Conservation (phyloP, 2,888 invertebrate genomes). For the Halocaridina rubra region DNA sequence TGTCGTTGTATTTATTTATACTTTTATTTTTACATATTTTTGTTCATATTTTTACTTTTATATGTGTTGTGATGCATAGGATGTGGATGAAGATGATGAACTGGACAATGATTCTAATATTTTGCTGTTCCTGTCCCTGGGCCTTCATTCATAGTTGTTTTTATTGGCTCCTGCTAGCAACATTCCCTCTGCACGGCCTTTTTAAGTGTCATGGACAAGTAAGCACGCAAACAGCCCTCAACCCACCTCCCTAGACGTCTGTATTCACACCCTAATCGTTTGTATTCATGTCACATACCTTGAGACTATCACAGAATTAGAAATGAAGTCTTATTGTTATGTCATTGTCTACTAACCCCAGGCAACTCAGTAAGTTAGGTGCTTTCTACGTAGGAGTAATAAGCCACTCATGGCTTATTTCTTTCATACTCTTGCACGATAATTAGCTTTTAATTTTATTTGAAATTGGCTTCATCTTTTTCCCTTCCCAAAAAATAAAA, state of each 20-base stretch:
- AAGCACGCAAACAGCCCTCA: background rate
- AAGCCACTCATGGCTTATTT: too few species aligned
- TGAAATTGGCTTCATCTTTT: too few species aligned
- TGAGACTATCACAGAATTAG: too few species aligned
- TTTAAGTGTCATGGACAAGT: slow-evolving; percentile 18
- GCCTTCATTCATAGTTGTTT: slow-evolving; percentile 19
- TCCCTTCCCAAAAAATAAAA: too few species aligned
- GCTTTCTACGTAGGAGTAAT: too few species aligned
- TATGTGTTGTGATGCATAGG: background rate
- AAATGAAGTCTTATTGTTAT: too few species aligned
- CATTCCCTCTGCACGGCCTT: slow-evolving; percentile 34
- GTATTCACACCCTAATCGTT: background rate
- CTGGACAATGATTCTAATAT: slow-evolving; percentile 10
- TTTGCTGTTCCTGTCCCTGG: slow-evolving; percentile 27
- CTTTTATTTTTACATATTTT: slow-evolving; percentile 4
- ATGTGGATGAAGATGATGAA: slow-evolving; percentile 7
- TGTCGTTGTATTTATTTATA: too few species aligned
- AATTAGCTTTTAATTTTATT: too few species aligned
- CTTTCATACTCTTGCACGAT: too few species aligned
- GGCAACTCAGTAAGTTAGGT: too few species aligned
- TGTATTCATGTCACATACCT: too few species aligned
- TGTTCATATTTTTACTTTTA: background rate
- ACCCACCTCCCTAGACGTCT: background rate
- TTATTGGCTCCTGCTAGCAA: slow-evolving; percentile 20
- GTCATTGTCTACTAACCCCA: too few species aligned